Evolutionary conservation across 2,113 vertebrate genomes (phyloP), one percentile per base, ranked within the genome.

Genomic region (Mustelus asterias): DNA sequence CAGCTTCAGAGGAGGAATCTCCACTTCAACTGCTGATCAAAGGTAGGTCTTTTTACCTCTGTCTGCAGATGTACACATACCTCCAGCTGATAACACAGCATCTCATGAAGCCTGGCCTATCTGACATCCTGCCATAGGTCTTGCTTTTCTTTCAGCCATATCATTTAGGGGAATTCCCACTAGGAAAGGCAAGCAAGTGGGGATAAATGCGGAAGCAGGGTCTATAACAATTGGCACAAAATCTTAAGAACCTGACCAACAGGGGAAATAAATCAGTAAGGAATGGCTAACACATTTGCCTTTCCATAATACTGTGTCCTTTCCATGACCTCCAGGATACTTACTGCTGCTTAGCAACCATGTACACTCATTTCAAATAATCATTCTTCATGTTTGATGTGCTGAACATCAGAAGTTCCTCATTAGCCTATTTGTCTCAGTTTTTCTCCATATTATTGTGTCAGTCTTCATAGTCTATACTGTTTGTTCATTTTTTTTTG

Each of bases 301-400:
- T 90, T 88, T 44, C 41, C 78, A 90, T 60, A 90, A 26, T 60
- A 26, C 88, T 90, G 26, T 58, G 48, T 90, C 88, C 88, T 90
- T 90, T 60, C 88, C 88, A 63, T 58, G 86, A 89, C 44, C 86
- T 89, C 48, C 48, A 29, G 48, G 24, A 88, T 54, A 88, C 83
- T 89, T 89, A 89, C 24, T 60, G 54, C 54, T 90, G 48, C 54
- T 58, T 60, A 90, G 48, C 88, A 63, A 90, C 88, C 88, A 29
- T 13, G 3, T 16, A 26, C 48, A 26, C 41, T 88, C 48, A 89
- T 60, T 89, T 89, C 13, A 90, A 60, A 60, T 16, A 11, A 83
- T 58, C 29, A 3, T 90, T 60, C 26, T 60, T 90, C 58, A 58
- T 54, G 88, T 90, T 90, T 90, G 48, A 90, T 90, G 13, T 90